Evolutionary conservation across 2,888 invertebrate species (phyloP).

Genomic region (Volucella bombylans): DNA sequence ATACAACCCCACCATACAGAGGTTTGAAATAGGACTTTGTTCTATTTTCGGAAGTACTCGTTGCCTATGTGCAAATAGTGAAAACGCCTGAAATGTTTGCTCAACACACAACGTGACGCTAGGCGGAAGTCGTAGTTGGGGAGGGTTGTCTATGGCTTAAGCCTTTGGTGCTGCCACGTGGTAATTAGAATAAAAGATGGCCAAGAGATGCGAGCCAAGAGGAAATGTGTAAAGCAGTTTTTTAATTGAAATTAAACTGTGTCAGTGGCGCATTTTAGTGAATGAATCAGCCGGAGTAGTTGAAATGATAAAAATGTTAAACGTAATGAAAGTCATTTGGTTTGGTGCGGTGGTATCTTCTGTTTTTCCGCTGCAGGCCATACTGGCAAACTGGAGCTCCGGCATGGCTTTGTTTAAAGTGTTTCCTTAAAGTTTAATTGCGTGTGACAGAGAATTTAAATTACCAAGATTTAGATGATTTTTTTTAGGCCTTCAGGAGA

Average conservation of each 20-base stretch:
- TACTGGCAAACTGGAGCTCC: conserved; percentile 1
- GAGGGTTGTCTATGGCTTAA: conserved; percentile 14
- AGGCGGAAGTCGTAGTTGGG: conserved; percentile 43
- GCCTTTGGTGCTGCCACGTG: conserved; percentile 42
- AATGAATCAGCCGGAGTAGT: conserved; percentile 54
- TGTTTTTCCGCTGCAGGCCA: not conserved
- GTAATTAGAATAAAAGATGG: conserved; percentile 42
- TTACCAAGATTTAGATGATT: too few relatives aligned
- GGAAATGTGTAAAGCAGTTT: conserved; percentile 32
- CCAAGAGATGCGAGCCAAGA: conserved; percentile 24
- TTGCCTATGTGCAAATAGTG: conserved; percentile 34
- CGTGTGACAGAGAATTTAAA: too few relatives aligned
- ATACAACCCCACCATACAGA: not conserved
- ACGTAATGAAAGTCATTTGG: conserved; percentile 16
- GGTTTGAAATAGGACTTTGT: conserved; percentile 51
- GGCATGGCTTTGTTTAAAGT: not conserved
- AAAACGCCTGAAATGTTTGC: conserved; percentile 50
- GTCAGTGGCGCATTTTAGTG: conserved; percentile 69
- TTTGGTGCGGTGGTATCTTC: conserved; percentile 28
- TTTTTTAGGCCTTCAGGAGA: too few relatives aligned
- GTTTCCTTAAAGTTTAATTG: conserved; percentile 26
- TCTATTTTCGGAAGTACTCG: conserved; percentile 56
- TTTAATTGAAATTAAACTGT: conserved; percentile 72
- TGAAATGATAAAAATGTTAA: conserved; percentile 59
- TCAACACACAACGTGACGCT: conserved; percentile 21